These are phyloP conservation scores for Butorides virescens DNA, from an alignment of 2,113 vertebrate genomes.

Conservation along the genomic window DNA sequence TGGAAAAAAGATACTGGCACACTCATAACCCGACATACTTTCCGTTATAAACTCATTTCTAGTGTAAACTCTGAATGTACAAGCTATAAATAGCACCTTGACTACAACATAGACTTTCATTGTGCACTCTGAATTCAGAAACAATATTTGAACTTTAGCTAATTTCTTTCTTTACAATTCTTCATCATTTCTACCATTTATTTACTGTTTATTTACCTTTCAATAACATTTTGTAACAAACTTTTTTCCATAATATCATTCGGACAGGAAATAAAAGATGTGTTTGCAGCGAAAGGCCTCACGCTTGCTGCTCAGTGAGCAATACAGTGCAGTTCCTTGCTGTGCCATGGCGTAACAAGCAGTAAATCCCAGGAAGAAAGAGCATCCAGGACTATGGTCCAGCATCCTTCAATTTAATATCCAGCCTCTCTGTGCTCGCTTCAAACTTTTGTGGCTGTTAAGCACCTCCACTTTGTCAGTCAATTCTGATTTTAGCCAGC, in stretches of 20 bases:
- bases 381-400: not conserved
- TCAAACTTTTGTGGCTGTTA: not conserved
- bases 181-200: not conserved
- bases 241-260: not conserved
- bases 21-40: slow-evolving; percentile 22
- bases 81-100: slow-evolving; percentile 43
- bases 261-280: not conserved
- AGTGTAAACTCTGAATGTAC: slow-evolving; percentile 12
- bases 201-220: not conserved
- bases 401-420: not conserved
- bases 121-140: not conserved
- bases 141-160: not conserved
- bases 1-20: slow-evolving; percentile 34
- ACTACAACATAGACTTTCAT: slow-evolving; percentile 11
- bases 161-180: not conserved
- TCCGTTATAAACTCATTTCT: slow-evolving; percentile 52
- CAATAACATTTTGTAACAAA: not conserved
- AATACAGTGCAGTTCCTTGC: not conserved
- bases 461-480: not conserved
- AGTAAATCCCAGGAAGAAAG: not conserved
- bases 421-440: not conserved
- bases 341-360: not conserved
- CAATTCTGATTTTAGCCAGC: not conserved
- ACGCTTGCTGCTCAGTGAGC: not conserved
- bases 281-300: not conserved